Evolutionary conservation across 92 coral and sea anemone genomes (phyloP).

Genomic region (Paramuricea clavata): DNA sequence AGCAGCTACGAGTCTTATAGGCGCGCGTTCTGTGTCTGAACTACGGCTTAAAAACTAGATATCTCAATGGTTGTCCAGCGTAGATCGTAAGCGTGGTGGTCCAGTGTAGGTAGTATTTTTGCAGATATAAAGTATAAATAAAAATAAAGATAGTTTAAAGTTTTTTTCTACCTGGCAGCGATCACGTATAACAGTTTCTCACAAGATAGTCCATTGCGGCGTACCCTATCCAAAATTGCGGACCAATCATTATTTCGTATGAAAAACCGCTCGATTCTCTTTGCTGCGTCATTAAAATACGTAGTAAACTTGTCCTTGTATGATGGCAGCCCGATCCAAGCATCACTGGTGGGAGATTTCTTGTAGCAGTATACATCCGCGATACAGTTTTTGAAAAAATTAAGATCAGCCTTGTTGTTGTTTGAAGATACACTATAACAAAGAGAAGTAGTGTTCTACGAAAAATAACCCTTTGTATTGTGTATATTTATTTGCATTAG

Average conservation of each 20-base stretch:
- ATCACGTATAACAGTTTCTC: constrained; percentile 67
- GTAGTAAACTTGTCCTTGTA: not conserved
- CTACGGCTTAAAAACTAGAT: too few relatives aligned
- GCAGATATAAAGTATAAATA: too few relatives aligned
- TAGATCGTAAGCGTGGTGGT: too few relatives aligned
- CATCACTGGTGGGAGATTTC: constrained; percentile 23
- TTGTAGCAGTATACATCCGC: constrained; percentile 63
- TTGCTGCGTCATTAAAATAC: constrained; percentile 37
- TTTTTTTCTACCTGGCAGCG: constrained; percentile 56
- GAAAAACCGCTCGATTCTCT: constrained; percentile 64
- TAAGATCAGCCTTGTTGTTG: constrained; percentile 49
- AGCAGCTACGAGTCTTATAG: too few relatives aligned
- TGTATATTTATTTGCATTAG: too few relatives aligned
- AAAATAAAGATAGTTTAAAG: not conserved
- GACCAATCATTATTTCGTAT: constrained; percentile 68
- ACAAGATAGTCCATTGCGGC: constrained; percentile 25
- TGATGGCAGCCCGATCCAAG: constrained; percentile 56
- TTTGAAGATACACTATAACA: not conserved
- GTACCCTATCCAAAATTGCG: not conserved
- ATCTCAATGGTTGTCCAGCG: too few relatives aligned
- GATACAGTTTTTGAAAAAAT: constrained; percentile 67
- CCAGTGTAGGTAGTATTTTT: too few relatives aligned
- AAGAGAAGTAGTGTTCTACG: not conserved
- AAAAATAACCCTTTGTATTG: too few relatives aligned
- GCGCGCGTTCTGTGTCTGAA: too few relatives aligned